Evolutionary conservation across 2,797 vertebrate species (phyloP).

Genomic region (Knipowitschia caucasica): DNA sequence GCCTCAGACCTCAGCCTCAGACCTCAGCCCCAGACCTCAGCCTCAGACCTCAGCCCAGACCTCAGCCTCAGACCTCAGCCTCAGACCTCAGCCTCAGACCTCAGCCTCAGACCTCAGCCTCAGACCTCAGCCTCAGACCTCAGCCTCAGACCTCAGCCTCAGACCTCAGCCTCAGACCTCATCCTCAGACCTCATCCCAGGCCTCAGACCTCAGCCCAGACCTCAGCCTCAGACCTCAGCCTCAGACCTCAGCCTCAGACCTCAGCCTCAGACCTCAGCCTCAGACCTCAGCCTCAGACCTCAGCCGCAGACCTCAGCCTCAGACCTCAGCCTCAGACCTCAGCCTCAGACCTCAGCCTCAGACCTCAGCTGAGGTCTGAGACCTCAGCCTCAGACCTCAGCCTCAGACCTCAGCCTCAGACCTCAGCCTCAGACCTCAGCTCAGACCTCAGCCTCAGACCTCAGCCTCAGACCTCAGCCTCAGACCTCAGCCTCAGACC

Average conservation of each 20-base stretch:
- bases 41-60: slow-evolving; percentile 42
- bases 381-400: slow-evolving; percentile 39
- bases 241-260: slow-evolving; percentile 46
- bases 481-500: slow-evolving; percentile 38
- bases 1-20: slow-evolving; percentile 45
- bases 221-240: slow-evolving; percentile 38
- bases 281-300: slow-evolving; percentile 42
- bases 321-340: slow-evolving; percentile 38
- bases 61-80: slow-evolving; percentile 41
- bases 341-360: slow-evolving; percentile 41
- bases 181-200: too few relatives aligned
- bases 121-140: slow-evolving; percentile 38
- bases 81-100: slow-evolving; percentile 42
- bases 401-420: slow-evolving; percentile 45
- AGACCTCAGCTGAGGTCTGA: too few relatives aligned
- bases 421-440: too few relatives aligned
- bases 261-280: too few relatives aligned
- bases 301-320: slow-evolving; percentile 43
- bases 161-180: slow-evolving; percentile 40
- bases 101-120: slow-evolving; percentile 42
- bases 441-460: slow-evolving; percentile 43
- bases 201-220: slow-evolving; percentile 43
- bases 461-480: slow-evolving; percentile 40
- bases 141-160: slow-evolving; percentile 41
- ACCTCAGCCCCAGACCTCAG: slow-evolving; percentile 36